phyloP scores from a whole-genome alignment of 2,888 invertebrate species.

The Stictocephala bisonia region DNA sequence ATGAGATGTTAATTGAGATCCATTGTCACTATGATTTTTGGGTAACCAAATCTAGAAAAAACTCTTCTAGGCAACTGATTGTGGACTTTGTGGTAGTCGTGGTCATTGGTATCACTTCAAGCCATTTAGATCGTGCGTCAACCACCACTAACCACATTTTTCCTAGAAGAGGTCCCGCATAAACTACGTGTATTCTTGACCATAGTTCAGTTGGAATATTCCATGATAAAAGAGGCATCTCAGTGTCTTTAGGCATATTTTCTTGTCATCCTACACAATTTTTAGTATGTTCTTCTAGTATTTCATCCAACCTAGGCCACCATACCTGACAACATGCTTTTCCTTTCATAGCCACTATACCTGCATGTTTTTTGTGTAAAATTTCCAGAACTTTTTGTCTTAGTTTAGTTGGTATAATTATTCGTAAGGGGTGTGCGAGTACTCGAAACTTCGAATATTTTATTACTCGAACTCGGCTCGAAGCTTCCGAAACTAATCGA shows the following conservation, averaged over 20 bases:
- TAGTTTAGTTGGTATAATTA: slow-evolving; percentile 34
- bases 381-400: slow-evolving; percentile 21
- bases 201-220: neutral
- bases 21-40: slow-evolving; percentile 49
- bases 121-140: slow-evolving; percentile 6
- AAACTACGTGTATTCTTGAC: slow-evolving; percentile 47
- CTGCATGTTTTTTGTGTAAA: slow-evolving; percentile 51
- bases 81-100: slow-evolving; percentile 36
- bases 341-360: slow-evolving; percentile 54
- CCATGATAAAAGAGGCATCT: slow-evolving; percentile 22
- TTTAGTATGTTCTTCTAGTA: slow-evolving; percentile 49
- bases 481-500: too few relatives aligned
- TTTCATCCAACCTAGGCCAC: slow-evolving; percentile 53
- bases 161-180: slow-evolving; percentile 14
- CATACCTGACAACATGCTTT: slow-evolving; percentile 53
- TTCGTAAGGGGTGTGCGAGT: too few relatives aligned
- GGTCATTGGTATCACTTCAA: neutral
- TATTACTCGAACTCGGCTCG: too few relatives aligned
- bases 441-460: too few relatives aligned
- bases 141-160: slow-evolving; percentile 27
- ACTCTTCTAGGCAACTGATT: too few relatives aligned
- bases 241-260: slow-evolving; percentile 10
- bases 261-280: slow-evolving; percentile 30
- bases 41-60: slow-evolving; percentile 50
- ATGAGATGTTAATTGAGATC: slow-evolving; percentile 36